Evolutionary conservation across 2,888 invertebrate species (phyloP), one percentile per base, ranked within the genome.

Genomic region (Coelinius sp.): DNA sequence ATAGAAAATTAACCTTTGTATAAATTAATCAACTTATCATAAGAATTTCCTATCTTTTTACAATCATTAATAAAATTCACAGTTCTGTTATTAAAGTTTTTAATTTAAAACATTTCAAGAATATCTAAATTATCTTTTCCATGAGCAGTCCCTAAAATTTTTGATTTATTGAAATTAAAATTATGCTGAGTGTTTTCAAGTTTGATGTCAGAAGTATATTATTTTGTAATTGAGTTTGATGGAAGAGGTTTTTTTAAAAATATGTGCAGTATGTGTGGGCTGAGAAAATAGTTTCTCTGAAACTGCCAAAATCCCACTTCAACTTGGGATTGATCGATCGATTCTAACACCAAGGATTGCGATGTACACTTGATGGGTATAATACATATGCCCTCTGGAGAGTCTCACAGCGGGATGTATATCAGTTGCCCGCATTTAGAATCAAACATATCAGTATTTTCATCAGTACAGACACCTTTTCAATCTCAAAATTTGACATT

Each of bases 301-400:
- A 78, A 75, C 77, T 76, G 74, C 73, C 74, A 72, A 76, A 76
- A 73, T 70, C 68, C 67, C 66, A 73, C 59, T 71, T 44, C 22
- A 70, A 38, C 12, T 44, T 27, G 38, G 25, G 76, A 78, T 75
- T 76, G 78, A 78, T 78, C 76, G 78, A 78, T 78, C 75, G 78
- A 52, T 62, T 56, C 62, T 65, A 59, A 41, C 44, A 66, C 17
- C 53, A 56, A 66, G 72, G 70, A 78, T 76, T 59, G 59, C 75
- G 74, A 31, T 35, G 56, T 69, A 49, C 67, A 38, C 22, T 17
- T n/a, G n/a, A n/a, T n/a, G n/a, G n/a, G 53, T 73, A 64, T 64
- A 41, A 66, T 46, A 46, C 70, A 70, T 20, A 65, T 41, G 49
- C 14, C 35, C 64, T 68, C 62, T 20, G 49, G 46, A 66, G 67